phyloP scores from a whole-genome alignment of 2,113 vertebrate species.

The Oxyura jamaicensis region DNA sequence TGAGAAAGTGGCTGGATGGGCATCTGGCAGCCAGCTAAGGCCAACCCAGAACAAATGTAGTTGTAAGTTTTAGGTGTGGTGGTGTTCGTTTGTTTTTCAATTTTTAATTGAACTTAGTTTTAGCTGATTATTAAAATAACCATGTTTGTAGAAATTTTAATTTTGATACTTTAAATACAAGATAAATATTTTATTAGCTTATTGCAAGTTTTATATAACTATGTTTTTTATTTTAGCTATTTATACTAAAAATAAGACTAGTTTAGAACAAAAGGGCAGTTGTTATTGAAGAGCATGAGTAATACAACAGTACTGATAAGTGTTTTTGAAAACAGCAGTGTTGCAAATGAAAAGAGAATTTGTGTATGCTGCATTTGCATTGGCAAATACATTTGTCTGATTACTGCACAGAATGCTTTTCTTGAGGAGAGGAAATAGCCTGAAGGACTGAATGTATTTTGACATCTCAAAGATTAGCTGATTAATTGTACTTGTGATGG shows the following conservation, averaged over 20 bases:
- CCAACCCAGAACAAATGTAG: neutral
- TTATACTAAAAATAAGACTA: neutral
- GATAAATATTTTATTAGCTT: neutral
- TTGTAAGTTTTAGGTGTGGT: neutral
- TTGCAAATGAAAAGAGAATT: conserved; percentile 37
- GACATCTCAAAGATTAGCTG: conserved; percentile 65
- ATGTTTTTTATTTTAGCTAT: neutral
- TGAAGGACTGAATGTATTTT: conserved; percentile 58
- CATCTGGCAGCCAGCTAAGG: neutral
- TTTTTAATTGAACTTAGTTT: neutral
- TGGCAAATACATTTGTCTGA: conserved; percentile 34
- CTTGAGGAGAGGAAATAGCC: conserved; percentile 41
- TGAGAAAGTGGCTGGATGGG: neutral
- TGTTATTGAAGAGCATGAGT: neutral
- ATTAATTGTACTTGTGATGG: conserved; percentile 71
- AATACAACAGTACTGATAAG: neutral
- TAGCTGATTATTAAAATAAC: neutral
- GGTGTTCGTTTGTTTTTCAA: too few relatives aligned
- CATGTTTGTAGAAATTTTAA: neutral
- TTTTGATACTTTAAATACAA: neutral
- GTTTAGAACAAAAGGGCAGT: neutral
- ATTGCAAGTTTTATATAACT: neutral
- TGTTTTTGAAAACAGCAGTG: neutral
- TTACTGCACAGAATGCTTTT: conserved; percentile 48
- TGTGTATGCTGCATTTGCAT: conserved; percentile 43